phyloP scores from a whole-genome alignment of 1,140 invertebrate species.

The Drosophila ironensis region DNA sequence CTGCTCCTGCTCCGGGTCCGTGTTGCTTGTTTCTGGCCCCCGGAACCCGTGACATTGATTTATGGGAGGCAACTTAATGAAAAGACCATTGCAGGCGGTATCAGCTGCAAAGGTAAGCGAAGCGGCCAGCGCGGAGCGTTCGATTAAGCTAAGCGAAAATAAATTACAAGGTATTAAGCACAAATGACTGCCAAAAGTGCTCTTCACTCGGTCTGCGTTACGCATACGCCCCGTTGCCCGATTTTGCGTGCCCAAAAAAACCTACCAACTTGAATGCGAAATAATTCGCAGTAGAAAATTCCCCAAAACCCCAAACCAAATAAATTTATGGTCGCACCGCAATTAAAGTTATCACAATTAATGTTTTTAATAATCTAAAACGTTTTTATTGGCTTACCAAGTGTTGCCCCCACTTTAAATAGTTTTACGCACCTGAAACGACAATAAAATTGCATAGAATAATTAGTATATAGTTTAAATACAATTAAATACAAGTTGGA shows the following conservation, averaged over 20 bases:
- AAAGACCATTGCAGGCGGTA: slow-evolving; percentile 22
- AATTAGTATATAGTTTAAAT: too few species aligned
- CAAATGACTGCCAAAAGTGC: slow-evolving; percentile 54
- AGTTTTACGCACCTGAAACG: too few species aligned
- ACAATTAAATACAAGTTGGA: too few species aligned
- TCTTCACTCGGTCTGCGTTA: slow-evolving; percentile 9
- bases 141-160: slow-evolving; percentile 76
- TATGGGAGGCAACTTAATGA: slow-evolving; percentile 36
- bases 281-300: neutral
- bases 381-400: too few species aligned
- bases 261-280: too few species aligned
- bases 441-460: too few species aligned
- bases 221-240: slow-evolving; percentile 22
- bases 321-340: too few species aligned
- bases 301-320: too few species aligned
- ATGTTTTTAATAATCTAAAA: too few species aligned
- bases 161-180: slow-evolving; percentile 75
- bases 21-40: neutral
- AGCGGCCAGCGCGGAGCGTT: slow-evolving; percentile 28
- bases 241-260: neutral
- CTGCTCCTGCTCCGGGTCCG: neutral
- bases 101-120: slow-evolving; percentile 30
- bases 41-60: slow-evolving; percentile 26
- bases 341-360: too few species aligned
- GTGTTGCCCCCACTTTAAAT: too few species aligned